phyloP scores from a whole-genome alignment of 1,140 invertebrate species.

The Cotesia chilonis region DNA sequence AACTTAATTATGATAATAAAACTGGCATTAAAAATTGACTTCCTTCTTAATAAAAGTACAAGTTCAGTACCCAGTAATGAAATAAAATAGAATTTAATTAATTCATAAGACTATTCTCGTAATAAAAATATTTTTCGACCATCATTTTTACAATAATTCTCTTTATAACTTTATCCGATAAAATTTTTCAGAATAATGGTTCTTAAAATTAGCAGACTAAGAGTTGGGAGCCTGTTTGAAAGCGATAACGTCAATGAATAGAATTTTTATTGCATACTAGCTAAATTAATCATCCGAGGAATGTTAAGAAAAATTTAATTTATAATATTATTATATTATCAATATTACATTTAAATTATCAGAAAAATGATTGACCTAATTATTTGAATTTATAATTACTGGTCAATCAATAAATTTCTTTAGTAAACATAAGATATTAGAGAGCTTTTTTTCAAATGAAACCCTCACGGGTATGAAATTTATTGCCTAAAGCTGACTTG shows the following conservation, averaged over 20 bases:
- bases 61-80: no score
- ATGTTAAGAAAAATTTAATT: not conserved
- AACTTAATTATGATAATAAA: no score
- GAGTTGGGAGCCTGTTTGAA: constrained; percentile 15
- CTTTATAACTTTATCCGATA: not conserved
- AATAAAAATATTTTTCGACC: no score
- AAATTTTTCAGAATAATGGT: not conserved
- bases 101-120: no score
- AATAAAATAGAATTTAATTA: no score
- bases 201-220: not conserved
- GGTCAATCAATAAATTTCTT: not conserved
- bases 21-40: no score
- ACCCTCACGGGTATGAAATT: no score
- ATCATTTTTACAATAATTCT: no score
- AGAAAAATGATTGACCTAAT: not conserved
- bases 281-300: constrained; percentile 8
- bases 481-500: no score
- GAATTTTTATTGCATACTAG: constrained; percentile 30
- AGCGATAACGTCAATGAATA: constrained; percentile 30
- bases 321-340: not conserved
- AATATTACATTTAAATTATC: not conserved
- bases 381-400: not conserved
- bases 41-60: no score
- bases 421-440: not conserved
- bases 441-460: no score